Evolutionary conservation across 2,113 vertebrate species (phyloP).

Genomic region (Xyrauchen texanus): DNA sequence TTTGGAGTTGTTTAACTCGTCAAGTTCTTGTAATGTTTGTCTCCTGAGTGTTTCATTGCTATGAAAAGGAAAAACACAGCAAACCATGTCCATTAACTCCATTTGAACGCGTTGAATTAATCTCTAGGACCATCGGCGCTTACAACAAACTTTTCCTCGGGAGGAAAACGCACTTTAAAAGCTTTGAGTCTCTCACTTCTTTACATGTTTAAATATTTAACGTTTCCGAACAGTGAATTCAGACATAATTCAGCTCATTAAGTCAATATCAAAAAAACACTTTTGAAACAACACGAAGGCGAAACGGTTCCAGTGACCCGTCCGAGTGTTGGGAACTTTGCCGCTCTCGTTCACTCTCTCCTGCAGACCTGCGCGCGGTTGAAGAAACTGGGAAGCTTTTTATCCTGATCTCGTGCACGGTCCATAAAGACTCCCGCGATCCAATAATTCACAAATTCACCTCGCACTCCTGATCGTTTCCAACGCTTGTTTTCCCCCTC

Average conservation of each 20-base stretch:
- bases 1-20: background rate
- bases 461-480: slow-evolving; percentile 26
- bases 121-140: background rate
- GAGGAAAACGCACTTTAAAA: background rate
- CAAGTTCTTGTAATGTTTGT: slow-evolving; percentile 3
- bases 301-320: background rate
- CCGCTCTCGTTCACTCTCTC: background rate
- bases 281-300: background rate
- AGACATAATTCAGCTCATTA: background rate
- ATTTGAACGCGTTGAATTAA: slow-evolving; percentile 9
- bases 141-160: slow-evolving; percentile 18
- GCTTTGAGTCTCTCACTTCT: background rate
- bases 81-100: slow-evolving; percentile 34
- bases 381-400: slow-evolving; percentile 38
- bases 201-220: background rate
- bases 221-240: background rate
- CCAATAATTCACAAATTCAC: slow-evolving; percentile 60
- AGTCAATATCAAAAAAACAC: background rate
- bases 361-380: background rate
- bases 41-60: background rate
- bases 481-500: slow-evolving; percentile 10
- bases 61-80: background rate
- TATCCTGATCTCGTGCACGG: slow-evolving; percentile 59
- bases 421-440: slow-evolving; percentile 56
- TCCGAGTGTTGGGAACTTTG: slow-evolving; percentile 29